Base-by-base conservation (phyloP, 53 echinoderm and acorn worm genomes). In the Luidia sarsii region DNA sequence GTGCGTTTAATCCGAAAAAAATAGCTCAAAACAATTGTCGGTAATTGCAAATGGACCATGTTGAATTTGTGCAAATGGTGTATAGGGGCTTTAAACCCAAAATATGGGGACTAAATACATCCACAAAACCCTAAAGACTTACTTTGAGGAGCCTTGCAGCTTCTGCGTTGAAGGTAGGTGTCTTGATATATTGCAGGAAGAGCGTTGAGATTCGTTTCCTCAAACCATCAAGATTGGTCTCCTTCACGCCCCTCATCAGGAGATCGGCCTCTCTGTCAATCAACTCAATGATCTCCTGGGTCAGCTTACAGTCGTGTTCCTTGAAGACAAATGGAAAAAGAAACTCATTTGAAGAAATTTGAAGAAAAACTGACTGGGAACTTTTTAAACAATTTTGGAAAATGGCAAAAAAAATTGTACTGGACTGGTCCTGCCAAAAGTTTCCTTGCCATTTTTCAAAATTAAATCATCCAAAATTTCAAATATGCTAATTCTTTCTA, bases 281-380 rank as follows among this genome's bases (percentile, higher is more conserved):
- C 86, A 95, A 71, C 65, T 93, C 91, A 48, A 96, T 93, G n/a
- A 96, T 96, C 65, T 96, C 97, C 51, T 96, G 97, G 3, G 97
- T 96, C 69, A 96, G 89, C 68, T 96, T 96, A 64, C 97, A 96
- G 71, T 93, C 97, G 68, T 96, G 97, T 54, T 95, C 96, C 96
- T 95, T 36, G 60, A 33, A 71, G 37, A 45, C 2, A 61, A 45
- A 61, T 50, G 64, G 35, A 53, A 16, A 2, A 31, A 3, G 41
- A 33, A 32, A 33, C 2, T 79, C 0, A 36, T 6, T 38, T 38
- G n/a, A n/a, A n/a, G n/a, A n/a, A n/a, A n/a, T n/a, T n/a, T n/a
- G n/a, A n/a, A n/a, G n/a, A n/a, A n/a, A n/a, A n/a, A n/a, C n/a
- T n/a, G n/a, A n/a, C n/a, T n/a, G n/a, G n/a, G n/a, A n/a, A n/a